Base-by-base conservation (phyloP, 1,140 invertebrate genomes). In the Heliconius nattereri region DNA sequence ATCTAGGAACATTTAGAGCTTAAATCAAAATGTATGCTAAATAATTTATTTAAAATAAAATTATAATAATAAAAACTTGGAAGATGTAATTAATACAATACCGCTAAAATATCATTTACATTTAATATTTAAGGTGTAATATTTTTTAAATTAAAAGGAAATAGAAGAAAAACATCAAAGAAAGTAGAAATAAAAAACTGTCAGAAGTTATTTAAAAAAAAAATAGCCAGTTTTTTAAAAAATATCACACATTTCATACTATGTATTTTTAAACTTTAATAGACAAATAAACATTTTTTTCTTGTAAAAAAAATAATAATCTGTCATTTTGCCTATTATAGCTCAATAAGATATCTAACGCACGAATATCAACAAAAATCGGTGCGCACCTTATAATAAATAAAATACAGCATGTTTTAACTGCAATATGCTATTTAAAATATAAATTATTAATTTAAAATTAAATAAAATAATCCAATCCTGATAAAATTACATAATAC, bases 1-100 rank as follows among this genome's bases (percentile, higher is more conserved):
- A 85, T 87, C 91, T 93, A 93, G 91, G 91, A 93, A 93, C 91
- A 93, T 92, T 35, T 91, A 91, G 85, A 93, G 83, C 91, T 92
- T 92, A 92, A 90, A 89, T 86, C 84, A 81, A 90, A 87, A 87
- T 83, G 84, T 85, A 89, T 70, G 79, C 86, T 91, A 92, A 91
- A 90, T 90, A 92, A 91, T 89, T 91, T 89, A 91, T 86, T 87
- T 88, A 85, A 79, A 81, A 78, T 66, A 66, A 29, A 66, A 66
- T 57, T 57, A 57, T 57, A 23, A 57, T 57, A 23, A 57, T 66
- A 66, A 84, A 84, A 84, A 83, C 66, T 60, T 86, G 89, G 87
- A 90, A 89, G 86, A 89, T 88, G 60, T 76, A 70, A 40, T 76
- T 71, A 45, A 75, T 75, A 60, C 60, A 76, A 70, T 76, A 76